Evolutionary conservation across 2,113 vertebrate genomes (phyloP), one percentile per base, ranked within the genome.

Genomic region (Lepus europaeus): DNA sequence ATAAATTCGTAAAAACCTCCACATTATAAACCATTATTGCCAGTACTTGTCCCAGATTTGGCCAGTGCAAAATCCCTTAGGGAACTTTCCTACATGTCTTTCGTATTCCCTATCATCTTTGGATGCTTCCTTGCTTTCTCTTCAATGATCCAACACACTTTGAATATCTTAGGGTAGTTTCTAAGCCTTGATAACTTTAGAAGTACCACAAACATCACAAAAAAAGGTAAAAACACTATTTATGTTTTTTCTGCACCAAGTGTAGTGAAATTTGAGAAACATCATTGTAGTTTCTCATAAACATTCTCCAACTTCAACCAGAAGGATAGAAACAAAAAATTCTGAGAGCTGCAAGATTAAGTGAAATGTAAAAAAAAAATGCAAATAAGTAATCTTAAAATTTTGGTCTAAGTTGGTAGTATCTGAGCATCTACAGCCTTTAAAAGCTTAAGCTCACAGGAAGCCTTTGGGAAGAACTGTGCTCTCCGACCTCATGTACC

Each of bases 291-390:
- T 69, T 86, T 86, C 68, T 16, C 53, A 4, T 72, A 72, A 90
- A 72, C 68, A 73, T 29, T 80, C 80, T 45, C 3, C 27, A 49
- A 45, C 27, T 86, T 77, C 49, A 78, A 53, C 6, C 13, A 36
- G 51, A 68, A 76, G 29, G 49, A 53, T 7, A 20, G 86, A 77
- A 31, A 70, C 13, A 70, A 94, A 29, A 69, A 29, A 29, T 39
- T 49, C n/a, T 61, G 59, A 5, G 59, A 61, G 17, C 49, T 89
- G 27, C 8, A 19, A 14, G 7, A 51, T 31, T 19, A 64, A 61
- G 20, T 86, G n/a, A 56, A 59, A 59, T 17, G 8, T 59, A 89
- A 90, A 89, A 90, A 90, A 53, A 31, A 89, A 72, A n/a, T 78
- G 39, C 27, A 76, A 63, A 72, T 69, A 72, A 69, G 19, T 29